Base-by-base conservation (phyloP, 2,797 vertebrate species). In the Peromyscus nudipes region DNA sequence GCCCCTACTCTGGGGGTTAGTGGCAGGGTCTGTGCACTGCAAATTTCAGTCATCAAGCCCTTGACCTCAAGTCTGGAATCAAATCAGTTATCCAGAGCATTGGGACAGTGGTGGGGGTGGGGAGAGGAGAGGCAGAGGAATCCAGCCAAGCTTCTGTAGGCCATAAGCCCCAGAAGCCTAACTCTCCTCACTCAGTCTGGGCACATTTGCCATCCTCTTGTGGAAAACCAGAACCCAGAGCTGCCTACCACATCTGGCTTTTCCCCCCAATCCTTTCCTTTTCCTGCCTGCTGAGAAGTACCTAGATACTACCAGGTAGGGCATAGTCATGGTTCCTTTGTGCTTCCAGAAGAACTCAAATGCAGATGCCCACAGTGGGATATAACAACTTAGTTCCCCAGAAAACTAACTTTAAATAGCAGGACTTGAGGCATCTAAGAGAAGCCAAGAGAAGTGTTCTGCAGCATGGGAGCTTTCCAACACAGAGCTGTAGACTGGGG, bases 321-420 rank as follows among this genome's bases (percentile, higher is more conserved):
- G 60, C 81, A 16, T 27, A 92, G 40, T 25, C 67, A 29, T 1
- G 40, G 69, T 67, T 64, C 64, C 4, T 37, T 23, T 21, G 37
- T 60, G 37, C 55, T 81, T 81, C 80, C 34, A 62, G 37, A 86
- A 76, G 65, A 94, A 79, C 57, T 84, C 77, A 84, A 94, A 77
- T 67, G 23, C 16, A 71, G 52, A 57, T 85, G 14, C 57, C 57
- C 40, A 2, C 10, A 11, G 57, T 25, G 77, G 64, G 37, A 46
- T 55, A 71, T 64, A 31, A 11, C n/a, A 55, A 57, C 37, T 29
- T 46, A 75, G 40, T 65, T 31, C 46, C 57, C 76, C 77, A 73
- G 83, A 37, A 93, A 89, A 83, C 73, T 43, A 64, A 31, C 75
- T 95, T 76, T 89, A 31, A 81, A 31, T 64, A 82, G 40, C 9